Percentiles rank a stretch among this genome's conserved stretches.
Evolutionary conservation across 2,797 vertebrate genomes (phyloP).

Genomic region (Coendou prehensilis): DNA sequence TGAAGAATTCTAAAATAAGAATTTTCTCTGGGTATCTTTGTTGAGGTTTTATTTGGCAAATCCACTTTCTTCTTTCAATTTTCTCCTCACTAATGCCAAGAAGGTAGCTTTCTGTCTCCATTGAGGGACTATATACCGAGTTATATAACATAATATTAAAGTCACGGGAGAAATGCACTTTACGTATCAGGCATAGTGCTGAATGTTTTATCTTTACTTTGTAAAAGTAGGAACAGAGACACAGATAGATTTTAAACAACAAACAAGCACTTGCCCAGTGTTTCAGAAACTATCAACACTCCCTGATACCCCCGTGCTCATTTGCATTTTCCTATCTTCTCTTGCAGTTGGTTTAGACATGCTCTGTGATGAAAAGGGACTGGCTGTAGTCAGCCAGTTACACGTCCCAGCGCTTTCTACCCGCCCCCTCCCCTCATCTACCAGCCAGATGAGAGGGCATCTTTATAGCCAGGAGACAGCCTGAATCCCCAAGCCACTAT

Average conservation of each 20-base stretch:
- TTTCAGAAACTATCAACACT: background rate
- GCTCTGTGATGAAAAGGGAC: background rate
- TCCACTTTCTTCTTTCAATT: background rate
- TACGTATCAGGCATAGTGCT: background rate
- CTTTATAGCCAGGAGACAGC: background rate
- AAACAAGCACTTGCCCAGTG: background rate
- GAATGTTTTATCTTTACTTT: background rate
- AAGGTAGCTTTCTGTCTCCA: background rate
- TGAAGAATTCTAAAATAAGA: slow-evolving; percentile 37
- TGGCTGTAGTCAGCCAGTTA: background rate
- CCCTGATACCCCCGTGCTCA: background rate
- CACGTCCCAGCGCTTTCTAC: background rate
- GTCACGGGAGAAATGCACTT: background rate
- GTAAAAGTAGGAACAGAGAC: background rate
- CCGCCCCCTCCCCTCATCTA: background rate
- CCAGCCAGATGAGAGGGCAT: background rate
- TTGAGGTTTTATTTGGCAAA: slow-evolving; percentile 21
- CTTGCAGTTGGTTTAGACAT: background rate
- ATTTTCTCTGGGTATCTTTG: background rate
- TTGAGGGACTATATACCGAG: background rate
- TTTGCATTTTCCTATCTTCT: background rate
- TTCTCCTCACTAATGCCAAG: slow-evolving; percentile 2
- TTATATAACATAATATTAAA: background rate
- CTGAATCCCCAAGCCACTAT: background rate
- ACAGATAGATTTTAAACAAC: background rate